phyloP scores from a whole-genome alignment of 2,113 vertebrate species.

The Calyptomena viridis region DNA sequence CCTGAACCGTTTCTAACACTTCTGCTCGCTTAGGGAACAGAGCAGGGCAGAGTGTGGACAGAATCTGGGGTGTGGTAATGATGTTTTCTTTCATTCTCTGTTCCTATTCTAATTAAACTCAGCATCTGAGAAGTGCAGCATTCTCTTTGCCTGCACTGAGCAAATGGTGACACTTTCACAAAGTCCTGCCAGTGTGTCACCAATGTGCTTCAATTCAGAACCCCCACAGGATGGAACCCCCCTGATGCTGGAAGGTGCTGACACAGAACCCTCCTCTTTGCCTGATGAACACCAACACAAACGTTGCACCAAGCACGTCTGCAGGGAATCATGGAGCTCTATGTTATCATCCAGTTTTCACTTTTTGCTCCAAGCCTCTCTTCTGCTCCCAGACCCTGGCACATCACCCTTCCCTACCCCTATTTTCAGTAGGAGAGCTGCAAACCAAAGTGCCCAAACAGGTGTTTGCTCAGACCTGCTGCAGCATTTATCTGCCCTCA shows the following conservation, averaged over 20 bases:
- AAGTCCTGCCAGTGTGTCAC: neutral
- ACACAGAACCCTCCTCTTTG: neutral
- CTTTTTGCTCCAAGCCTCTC: neutral
- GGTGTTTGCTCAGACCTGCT: neutral
- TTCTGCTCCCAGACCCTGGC: too few relatives aligned
- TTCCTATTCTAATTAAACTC: neutral
- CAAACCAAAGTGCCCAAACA: neutral
- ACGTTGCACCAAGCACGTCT: neutral
- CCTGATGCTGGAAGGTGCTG: neutral
- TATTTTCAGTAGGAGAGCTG: neutral
- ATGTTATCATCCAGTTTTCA: neutral
- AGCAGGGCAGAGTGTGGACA: neutral
- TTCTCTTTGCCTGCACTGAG: neutral
- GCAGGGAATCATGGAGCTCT: neutral
- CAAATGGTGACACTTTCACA: neutral
- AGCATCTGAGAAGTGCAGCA: too few relatives aligned
- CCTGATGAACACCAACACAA: neutral
- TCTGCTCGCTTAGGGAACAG: neutral
- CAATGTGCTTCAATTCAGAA: rapidly evolving
- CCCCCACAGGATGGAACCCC: neutral
- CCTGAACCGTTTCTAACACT: neutral
- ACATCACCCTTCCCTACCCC: neutral
- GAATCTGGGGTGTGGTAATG: neutral
- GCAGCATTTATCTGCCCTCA: neutral
- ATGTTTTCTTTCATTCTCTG: neutral